phyloP scores from a whole-genome alignment of 2,113 vertebrate genomes.

The Pedetes capensis region DNA sequence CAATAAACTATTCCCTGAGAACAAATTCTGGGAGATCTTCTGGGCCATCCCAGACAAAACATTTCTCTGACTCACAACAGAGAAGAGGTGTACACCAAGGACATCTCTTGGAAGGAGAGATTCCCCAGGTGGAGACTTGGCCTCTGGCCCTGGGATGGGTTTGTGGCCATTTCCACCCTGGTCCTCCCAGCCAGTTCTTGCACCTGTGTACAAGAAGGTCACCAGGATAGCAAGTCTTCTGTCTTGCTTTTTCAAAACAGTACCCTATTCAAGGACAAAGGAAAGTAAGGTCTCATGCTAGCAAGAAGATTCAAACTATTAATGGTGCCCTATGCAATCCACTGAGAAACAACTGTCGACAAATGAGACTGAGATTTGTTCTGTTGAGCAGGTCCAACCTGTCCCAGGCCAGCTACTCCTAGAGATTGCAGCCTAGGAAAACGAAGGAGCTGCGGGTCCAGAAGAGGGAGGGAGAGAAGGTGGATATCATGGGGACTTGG shows the following conservation, averaged over 20 bases:
- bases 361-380: neutral
- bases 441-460: neutral
- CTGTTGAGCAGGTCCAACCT: neutral
- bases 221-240: neutral
- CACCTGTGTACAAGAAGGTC: neutral
- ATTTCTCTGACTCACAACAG: neutral
- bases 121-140: neutral
- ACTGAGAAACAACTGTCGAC: neutral
- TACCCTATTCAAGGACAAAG: neutral
- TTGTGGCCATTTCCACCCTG: neutral
- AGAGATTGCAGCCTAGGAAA: neutral
- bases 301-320: neutral
- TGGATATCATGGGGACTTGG: neutral
- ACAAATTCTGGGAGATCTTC: neutral
- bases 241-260: slow-evolving; percentile 5
- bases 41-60: neutral
- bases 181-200: neutral
- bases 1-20: neutral
- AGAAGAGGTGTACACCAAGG: neutral
- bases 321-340: neutral
- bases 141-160: neutral
- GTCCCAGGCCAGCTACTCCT: neutral
- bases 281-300: neutral
- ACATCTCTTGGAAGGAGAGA: neutral
- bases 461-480: neutral